Base-by-base conservation (phyloP, 92 coral and sea anemone genomes). In the Virgularia gustaviana region DNA sequence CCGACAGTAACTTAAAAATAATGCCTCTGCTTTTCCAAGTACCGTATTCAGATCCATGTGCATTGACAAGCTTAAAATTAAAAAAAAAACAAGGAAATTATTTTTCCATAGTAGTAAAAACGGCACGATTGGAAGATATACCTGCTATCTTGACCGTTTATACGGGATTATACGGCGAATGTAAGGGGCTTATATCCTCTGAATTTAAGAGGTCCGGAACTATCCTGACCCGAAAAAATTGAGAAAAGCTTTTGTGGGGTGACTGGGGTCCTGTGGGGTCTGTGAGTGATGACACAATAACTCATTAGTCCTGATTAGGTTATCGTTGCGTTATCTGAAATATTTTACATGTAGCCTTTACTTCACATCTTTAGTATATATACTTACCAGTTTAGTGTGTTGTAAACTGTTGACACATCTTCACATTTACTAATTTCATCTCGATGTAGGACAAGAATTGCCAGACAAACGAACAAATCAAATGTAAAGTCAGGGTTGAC, bases 1-100 rank as follows among this genome's bases (percentile, higher is more conserved):
- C 18, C 90, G 92, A 75, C 97, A 91, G 70, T 91, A 91, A 28
- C 83, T 86, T 64, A 83, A 84, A 79, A 91, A 91, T 38, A 91
- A 79, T 67, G 90, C 88, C 47, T 91, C 97, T 2, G 97, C 97
- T 57, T 90, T 86, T 77, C 86, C 65, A 39, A 91, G 79, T 42
- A 89, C 82, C 27, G 75, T 76, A 27, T 90, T 89, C 54, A 91
- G 65, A 49, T 91, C 96, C 96, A 91, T 91, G 78, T 91, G 83
- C 97, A 91, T 91, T 19, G 97, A 86, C 38, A 91, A 54, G 56
- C 97, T 91, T 60, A 59, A 79, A 42, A 52, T 32, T 19, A 56
- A 37, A 47, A 70, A 44, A 15, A 32, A 39, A 52, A 31, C 15
- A 33, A 39, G 19, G 18, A 30, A 15, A 45, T 30, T 3, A 13